These are phyloP conservation scores for Falcaria lacertinaria DNA, from an alignment of 2,888 invertebrate genomes.

Conservation along the genomic window DNA sequence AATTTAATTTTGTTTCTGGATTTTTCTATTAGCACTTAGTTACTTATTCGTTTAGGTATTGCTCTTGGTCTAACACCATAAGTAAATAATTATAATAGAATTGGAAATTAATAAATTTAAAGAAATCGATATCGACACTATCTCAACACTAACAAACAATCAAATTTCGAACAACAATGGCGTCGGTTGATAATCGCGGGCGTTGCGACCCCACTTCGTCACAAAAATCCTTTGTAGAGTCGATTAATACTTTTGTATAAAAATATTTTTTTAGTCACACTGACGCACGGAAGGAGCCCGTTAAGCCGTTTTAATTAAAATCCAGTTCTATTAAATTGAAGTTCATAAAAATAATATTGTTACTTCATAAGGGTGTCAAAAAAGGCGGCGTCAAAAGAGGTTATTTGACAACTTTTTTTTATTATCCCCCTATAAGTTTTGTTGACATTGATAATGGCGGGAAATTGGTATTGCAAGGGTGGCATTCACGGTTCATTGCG, in stretches of 20 bases:
- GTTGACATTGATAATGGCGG: constrained; percentile 66
- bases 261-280: constrained; percentile 26
- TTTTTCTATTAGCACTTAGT: too few species aligned
- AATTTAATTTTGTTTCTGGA: too few species aligned
- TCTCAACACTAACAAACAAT: constrained; percentile 58
- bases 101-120: too few species aligned
- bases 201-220: constrained; percentile 47
- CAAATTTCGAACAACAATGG: constrained; percentile 70
- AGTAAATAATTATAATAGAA: too few species aligned
- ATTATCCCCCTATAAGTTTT: constrained; percentile 48
- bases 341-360: constrained; percentile 75
- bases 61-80: too few species aligned
- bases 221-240: constrained; percentile 65
- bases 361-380: constrained; percentile 40
- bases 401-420: constrained; percentile 56
- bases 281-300: constrained; percentile 32
- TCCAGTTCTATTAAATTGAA: constrained; percentile 39
- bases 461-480: constrained; percentile 40
- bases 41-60: too few species aligned
- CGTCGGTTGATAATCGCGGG: constrained; percentile 67
- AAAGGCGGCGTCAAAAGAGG: constrained; percentile 27
- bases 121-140: constrained; percentile 21
- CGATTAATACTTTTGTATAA: constrained; percentile 42
- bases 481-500: constrained; percentile 13
- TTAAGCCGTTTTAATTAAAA: constrained; percentile 73